A percentile compares a stretch with the other conserved stretches of the same genome.
These are phyloP conservation scores for Caenorhabditis zanzibari DNA, from an alignment of 2,888 invertebrate species.

Conservation along the genomic window DNA sequence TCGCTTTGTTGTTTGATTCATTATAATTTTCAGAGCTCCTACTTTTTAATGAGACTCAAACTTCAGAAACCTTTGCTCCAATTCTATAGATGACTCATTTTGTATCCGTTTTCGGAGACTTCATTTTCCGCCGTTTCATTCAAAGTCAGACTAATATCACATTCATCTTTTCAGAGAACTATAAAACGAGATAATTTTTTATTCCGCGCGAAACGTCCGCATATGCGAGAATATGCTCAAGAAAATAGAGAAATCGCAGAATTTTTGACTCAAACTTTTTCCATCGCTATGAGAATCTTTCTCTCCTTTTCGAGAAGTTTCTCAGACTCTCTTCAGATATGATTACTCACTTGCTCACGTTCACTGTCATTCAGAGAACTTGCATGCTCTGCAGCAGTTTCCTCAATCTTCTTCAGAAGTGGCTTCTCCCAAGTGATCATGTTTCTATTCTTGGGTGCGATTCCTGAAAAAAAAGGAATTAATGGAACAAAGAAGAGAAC, in stretches of 20 bases:
- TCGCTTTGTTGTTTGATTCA: too few species aligned
- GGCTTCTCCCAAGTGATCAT: constrained; percentile 83
- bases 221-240: constrained; percentile 5
- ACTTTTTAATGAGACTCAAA: neutral
- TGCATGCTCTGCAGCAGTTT: constrained; percentile 83
- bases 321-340: neutral
- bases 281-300: constrained; percentile 51
- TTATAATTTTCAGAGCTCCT: neutral
- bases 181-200: constrained; percentile 59
- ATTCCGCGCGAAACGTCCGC: constrained; percentile 58
- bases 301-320: constrained; percentile 2
- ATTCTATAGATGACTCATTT: constrained; percentile 39
- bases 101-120: constrained; percentile 19
- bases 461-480: constrained; percentile 67
- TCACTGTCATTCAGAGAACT: constrained; percentile 82
- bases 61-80: neutral
- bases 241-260: constrained; percentile 30
- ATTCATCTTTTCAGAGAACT: constrained; percentile 61
- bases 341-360: constrained; percentile 77
- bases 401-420: constrained; percentile 82
- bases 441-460: constrained; percentile 82
- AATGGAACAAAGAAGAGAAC: neutral
- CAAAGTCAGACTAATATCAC: constrained; percentile 54
- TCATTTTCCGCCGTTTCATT: constrained; percentile 9
- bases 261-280: constrained; percentile 39